phyloP scores from a whole-genome alignment of 2,113 vertebrate genomes.

The Mormoops blainvillei region DNA sequence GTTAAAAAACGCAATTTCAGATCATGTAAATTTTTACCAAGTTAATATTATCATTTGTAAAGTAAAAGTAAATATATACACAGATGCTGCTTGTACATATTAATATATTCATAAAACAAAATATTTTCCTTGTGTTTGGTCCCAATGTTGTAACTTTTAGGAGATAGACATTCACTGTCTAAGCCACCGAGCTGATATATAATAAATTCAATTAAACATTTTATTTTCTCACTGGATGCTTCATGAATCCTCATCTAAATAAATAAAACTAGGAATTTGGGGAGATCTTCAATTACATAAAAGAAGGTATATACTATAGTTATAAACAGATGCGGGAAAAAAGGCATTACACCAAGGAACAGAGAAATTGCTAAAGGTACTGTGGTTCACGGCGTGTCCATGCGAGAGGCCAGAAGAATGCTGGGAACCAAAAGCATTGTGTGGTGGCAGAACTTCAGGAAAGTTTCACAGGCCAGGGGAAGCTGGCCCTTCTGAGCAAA shows the following conservation, averaged over 20 bases:
- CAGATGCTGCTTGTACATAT: neutral
- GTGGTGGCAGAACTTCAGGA: neutral
- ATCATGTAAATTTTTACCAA: neutral
- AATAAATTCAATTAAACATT: neutral
- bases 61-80: neutral
- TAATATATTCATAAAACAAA: neutral
- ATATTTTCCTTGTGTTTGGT: neutral
- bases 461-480: neutral
- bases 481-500: neutral
- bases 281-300: neutral
- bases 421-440: neutral
- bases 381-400: neutral
- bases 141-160: neutral
- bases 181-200: neutral
- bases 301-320: neutral
- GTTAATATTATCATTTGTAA: neutral
- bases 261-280: neutral
- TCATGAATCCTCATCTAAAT: neutral
- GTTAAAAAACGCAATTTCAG: constrained; percentile 41
- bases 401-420: neutral
- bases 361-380: neutral
- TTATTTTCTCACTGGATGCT: neutral
- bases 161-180: neutral
- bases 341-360: neutral
- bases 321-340: neutral